Evolutionary conservation across 1,140 invertebrate species (phyloP).

Genomic region (Drosophila sulfurigaster): DNA sequence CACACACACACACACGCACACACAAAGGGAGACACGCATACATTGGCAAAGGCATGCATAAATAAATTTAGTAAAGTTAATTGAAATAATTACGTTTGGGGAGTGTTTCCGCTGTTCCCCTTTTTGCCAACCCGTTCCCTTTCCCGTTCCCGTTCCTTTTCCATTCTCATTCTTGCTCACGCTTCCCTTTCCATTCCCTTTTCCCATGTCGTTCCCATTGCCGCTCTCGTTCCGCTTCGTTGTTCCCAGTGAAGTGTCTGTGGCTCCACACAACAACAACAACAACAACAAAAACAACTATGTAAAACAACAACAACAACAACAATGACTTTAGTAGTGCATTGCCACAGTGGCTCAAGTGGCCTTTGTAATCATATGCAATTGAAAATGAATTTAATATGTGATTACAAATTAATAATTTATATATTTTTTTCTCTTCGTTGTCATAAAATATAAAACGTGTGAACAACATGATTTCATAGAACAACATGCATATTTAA

Average conservation of each 20-base stretch:
- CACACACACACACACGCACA: constrained; percentile 14
- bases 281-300: neutral
- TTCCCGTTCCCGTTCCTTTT: neutral
- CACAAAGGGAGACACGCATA: neutral
- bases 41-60: constrained; percentile 43
- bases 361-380: neutral
- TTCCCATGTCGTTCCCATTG: neutral
- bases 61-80: constrained; percentile 60
- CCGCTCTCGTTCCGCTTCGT: constrained; percentile 2
- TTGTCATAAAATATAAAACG: too few species aligned
- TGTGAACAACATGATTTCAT: too few species aligned
- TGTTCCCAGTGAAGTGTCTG: constrained; percentile 3
- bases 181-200: neutral
- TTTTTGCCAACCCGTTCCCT: neutral
- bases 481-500: too few species aligned
- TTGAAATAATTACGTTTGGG: constrained; percentile 50
- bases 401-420: neutral
- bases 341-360: neutral
- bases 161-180: neutral
- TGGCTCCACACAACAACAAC: constrained; percentile 14
- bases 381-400: neutral
- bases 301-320: neutral
- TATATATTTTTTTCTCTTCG: too few species aligned
- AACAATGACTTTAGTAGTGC: neutral
- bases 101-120: neutral